Evolutionary conservation across 2,113 vertebrate species (phyloP).

Genomic region (Suricata suricatta): DNA sequence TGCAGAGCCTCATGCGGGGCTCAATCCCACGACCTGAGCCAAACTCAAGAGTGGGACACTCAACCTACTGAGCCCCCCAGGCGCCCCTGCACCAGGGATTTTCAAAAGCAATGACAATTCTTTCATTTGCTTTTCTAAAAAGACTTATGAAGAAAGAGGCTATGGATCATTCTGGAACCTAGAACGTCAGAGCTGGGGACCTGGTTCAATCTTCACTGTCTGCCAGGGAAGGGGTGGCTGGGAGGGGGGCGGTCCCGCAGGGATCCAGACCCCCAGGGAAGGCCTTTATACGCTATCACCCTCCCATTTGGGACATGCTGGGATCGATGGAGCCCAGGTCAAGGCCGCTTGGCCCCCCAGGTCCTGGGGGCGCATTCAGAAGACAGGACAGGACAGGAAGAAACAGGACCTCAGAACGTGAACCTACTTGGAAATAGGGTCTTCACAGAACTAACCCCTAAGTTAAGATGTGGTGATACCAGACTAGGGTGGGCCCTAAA

Average conservation of each 20-base stretch:
- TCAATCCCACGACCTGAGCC: too few relatives aligned
- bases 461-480: background rate
- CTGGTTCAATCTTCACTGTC: background rate
- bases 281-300: fast-evolving
- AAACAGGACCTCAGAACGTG: background rate
- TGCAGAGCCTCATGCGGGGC: too few relatives aligned
- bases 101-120: background rate
- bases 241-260: background rate
- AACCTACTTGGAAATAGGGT: background rate
- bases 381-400: background rate
- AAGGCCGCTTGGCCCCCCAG: background rate
- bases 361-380: background rate
- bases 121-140: background rate
- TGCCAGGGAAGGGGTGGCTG: background rate
- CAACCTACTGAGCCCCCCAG: too few relatives aligned
- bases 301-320: background rate
- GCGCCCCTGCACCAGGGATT: background rate
- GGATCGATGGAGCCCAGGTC: background rate
- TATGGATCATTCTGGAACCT: background rate
- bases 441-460: background rate
- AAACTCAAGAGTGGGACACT: too few relatives aligned
- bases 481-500: background rate
- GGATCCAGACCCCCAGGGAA: fast-evolving
- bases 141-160: background rate
- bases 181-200: background rate